Evolutionary conservation across 2,888 invertebrate species (phyloP), one percentile per base, ranked within the genome.

Genomic region (Galerucella pusilla): DNA sequence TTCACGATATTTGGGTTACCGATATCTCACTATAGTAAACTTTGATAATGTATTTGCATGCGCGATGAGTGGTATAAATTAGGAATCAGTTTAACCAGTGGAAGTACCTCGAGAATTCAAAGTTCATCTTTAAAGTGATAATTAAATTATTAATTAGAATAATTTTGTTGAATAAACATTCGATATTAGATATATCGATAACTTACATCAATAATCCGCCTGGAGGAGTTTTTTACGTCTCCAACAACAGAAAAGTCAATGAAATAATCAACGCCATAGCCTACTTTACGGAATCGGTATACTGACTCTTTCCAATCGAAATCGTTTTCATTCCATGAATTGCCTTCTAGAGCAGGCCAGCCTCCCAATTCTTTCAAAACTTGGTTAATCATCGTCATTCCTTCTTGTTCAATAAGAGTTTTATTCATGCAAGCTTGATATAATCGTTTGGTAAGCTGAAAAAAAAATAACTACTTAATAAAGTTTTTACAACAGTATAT

Each of bases 361-460:
- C 97, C 97, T 0, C 98, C 97, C 28, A 98, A 90, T n/a, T 91
- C 89, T 52, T 90, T 89, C 71, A 97, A 88, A 85, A 96, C 92
- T 0, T 90, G 88, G 72, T 91, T 87, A 57, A 97, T 90, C 0
- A 97, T 96, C 3, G 89, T 88, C 61, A 94, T 87, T 0, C 96
- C 97, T 67, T 93, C 91, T 2, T 91, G 89, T 85, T 97, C 96
- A 82, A 98, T 97, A 25, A 92, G 88, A 79, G 92, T 92, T 88
- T 93, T 93, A 85, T 97, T 96, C 92, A 97, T 94, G 88, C 97
- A 97, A 68, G 96, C 93, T 83, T 91, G 91, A 89, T 96, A 97
- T 77, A 97, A 89, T 28, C 92, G 92, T 86, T 96, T 96, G 16
- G 94, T 94, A 75, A 96, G 91, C 71, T 88, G 90, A 1, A 71